phyloP scores from a whole-genome alignment of 2,797 vertebrate species.

The Megaceryle alcyon region DNA sequence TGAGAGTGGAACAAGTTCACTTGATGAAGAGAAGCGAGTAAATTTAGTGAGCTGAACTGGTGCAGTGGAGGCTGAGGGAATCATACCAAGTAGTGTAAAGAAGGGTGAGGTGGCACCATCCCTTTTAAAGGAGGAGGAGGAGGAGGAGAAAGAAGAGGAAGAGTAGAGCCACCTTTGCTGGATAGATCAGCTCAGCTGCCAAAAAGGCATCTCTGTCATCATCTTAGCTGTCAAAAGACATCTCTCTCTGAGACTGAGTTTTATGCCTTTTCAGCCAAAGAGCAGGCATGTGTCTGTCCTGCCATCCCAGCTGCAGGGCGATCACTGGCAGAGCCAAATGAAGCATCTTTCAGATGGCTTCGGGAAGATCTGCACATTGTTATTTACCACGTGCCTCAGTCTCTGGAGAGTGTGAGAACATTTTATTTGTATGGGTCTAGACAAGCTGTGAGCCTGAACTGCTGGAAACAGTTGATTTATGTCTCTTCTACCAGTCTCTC shows the following conservation, averaged over 20 bases:
- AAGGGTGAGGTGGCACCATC: background rate
- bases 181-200: background rate
- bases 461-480: slow-evolving; percentile 27
- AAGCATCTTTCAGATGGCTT: slow-evolving; percentile 4
- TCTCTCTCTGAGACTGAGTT: background rate
- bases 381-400: background rate
- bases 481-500: background rate
- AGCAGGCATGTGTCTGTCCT: background rate
- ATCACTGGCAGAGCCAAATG: background rate
- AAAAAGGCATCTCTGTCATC: background rate
- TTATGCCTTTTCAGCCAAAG: background rate
- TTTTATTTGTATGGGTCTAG: background rate
- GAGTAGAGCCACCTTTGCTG: background rate
- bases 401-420: slow-evolving; percentile 22
- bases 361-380: background rate
- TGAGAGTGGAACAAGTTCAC: background rate
- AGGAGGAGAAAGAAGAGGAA: background rate
- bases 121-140: background rate
- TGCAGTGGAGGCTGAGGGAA: background rate
- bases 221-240: background rate
- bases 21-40: background rate
- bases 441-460: background rate
- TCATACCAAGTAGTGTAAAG: background rate
- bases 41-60: background rate
- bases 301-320: background rate